Evolutionary conservation across 2,797 vertebrate species (phyloP), one percentile per base, ranked within the genome.

Genomic region (Huso huso): DNA sequence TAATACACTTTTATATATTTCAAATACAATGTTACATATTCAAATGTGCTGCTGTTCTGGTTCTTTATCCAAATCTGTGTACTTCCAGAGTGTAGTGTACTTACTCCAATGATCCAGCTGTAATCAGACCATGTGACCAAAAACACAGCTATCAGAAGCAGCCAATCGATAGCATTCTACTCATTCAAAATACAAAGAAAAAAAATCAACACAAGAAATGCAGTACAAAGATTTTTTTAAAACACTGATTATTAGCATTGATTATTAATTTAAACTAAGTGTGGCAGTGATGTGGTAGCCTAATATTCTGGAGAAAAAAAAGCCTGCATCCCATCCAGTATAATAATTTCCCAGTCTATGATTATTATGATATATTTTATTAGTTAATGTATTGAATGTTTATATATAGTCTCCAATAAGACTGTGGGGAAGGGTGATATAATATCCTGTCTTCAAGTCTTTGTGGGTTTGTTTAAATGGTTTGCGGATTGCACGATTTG

Each of bases 301-400:
- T 10, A 64, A 59, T 60, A 12, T 59, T 59, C 18, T 55, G 37
- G 15, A 48, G 23, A 6, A 37, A n/a, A 60, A 6, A 13, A 53
- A 65, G 37, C 18, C 51, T 37, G 53, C 52, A 65, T 65, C 15
- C 49, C 57, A 18, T 12, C 51, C 52, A 55, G 4, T 15, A 48
- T 57, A 69, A 69, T 70, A 68, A 73, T 66, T 62, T 59, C 66
- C 67, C 64, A 59, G 52, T 68, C 66, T 74, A 71, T 72, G 63
- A 74, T 73, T 69, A 69, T 72, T 73, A 70, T 66, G 65, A 68
- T 68, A 63, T 68, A 69, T 70, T 78, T 67, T 67, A 66, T 74
- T 71, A 72, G 66, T 66, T 68, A 72, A 71, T 72, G 65, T 62
- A 65, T 62, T 61, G 66, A 58, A 68, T 68, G 63, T 68, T 79